phyloP scores from a whole-genome alignment of 2,113 vertebrate species.

The Ptilorrhoa leucosticta region DNA sequence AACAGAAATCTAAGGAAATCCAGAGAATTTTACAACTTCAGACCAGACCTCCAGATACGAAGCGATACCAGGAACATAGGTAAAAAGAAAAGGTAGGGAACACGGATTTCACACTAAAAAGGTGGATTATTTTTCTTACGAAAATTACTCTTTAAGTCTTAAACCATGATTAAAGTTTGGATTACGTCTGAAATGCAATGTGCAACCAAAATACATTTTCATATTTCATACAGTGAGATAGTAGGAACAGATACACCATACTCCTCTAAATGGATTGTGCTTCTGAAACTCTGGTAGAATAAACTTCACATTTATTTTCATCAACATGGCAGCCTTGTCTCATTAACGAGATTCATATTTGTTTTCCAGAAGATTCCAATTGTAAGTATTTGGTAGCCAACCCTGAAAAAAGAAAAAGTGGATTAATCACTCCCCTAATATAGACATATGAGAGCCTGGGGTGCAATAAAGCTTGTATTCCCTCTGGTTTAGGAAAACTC shows the following conservation, averaged over 20 bases:
- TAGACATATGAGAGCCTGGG: neutral
- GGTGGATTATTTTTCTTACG: neutral
- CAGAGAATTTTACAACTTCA: neutral
- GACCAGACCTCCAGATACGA: neutral
- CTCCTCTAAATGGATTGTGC: neutral
- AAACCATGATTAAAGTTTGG: neutral
- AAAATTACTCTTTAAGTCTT: neutral
- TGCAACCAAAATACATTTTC: neutral
- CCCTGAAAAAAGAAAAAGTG: neutral
- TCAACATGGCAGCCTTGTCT: slow-evolving; percentile 48
- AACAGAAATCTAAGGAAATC: neutral
- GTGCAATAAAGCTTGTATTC: slow-evolving; percentile 13
- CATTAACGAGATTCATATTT: slow-evolving; percentile 52
- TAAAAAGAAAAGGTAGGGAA: neutral
- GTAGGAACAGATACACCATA: neutral
- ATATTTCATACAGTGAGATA: neutral
- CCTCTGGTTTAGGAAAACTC: neutral
- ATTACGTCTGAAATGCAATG: neutral
- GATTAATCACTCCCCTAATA: neutral
- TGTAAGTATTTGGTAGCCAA: slow-evolving; percentile 16
- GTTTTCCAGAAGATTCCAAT: slow-evolving; percentile 41
- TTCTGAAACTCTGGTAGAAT: slow-evolving; percentile 22
- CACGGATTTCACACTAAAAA: neutral
- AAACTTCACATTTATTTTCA: slow-evolving; percentile 46
- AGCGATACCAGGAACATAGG: neutral